Percentiles rank a stretch among this genome's conserved stretches.
Evolutionary conservation across 2,888 invertebrate species (phyloP).

Genomic region (Nemurella pictetii): DNA sequence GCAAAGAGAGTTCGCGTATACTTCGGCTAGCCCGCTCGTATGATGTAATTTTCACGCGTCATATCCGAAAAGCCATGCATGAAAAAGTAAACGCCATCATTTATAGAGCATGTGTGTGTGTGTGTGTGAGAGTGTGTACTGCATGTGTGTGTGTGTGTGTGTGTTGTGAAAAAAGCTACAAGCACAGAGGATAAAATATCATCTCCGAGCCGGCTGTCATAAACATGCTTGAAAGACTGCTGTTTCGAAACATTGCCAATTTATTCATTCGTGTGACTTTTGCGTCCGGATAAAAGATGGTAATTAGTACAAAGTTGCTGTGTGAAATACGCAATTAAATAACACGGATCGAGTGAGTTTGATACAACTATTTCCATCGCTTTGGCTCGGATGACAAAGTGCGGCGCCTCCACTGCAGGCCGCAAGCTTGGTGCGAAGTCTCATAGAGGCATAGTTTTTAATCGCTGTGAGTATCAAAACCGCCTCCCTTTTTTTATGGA

Average conservation of each 20-base stretch:
- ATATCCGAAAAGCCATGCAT: slow-evolving; percentile 7
- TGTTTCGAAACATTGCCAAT: neutral
- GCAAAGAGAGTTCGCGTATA: neutral
- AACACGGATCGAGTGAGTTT: neutral
- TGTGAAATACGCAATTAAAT: neutral
- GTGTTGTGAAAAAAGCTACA: neutral
- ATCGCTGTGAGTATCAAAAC: neutral
- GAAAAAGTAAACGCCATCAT: neutral
- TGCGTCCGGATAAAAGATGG: neutral
- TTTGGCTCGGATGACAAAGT: neutral
- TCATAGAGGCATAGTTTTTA: neutral
- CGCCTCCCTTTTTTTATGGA: neutral
- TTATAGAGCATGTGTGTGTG: neutral
- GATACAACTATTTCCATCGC: neutral
- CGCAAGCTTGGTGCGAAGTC: too few species aligned
- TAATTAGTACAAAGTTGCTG: neutral
- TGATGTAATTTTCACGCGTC: slow-evolving; percentile 17
- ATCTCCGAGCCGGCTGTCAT: neutral
- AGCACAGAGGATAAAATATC: neutral
- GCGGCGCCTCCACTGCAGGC: neutral
- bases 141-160: neutral
- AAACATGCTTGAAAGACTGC: neutral
- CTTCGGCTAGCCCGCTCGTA: neutral
- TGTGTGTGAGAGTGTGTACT: too few species aligned
- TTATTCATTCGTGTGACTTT: neutral